Conservation (phyloP, 2,797 vertebrate species). For the Phylloscopus collybita region DNA sequence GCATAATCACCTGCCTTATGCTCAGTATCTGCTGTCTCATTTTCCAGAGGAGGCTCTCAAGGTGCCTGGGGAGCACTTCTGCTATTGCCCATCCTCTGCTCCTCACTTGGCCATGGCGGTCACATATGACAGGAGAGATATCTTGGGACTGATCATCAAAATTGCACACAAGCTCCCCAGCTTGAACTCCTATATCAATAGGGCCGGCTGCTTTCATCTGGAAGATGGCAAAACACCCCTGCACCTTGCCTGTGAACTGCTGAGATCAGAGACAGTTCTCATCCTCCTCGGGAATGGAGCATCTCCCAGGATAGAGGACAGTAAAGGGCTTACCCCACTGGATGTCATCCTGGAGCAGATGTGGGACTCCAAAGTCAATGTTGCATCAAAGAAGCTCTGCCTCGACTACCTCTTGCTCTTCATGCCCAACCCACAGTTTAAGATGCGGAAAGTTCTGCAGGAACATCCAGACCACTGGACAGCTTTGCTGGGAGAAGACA, state of each 20-base stretch:
- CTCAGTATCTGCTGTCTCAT: conserved; percentile 83
- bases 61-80: conserved; percentile 85
- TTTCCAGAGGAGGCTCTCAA: conserved; percentile 84
- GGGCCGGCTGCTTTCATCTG: conserved; percentile 78
- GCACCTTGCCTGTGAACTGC: conserved; percentile 87
- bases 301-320: conserved; percentile 82
- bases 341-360: conserved; percentile 86
- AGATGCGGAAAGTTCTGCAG: conserved; percentile 78
- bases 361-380: conserved; percentile 76
- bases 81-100: conserved; percentile 83
- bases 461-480: conserved; percentile 81
- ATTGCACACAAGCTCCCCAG: conserved; percentile 79
- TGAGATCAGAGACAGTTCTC: conserved; percentile 82
- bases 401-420: conserved; percentile 87
- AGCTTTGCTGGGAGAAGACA: conserved; percentile 82
- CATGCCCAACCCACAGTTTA: conserved; percentile 81
- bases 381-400: conserved; percentile 79
- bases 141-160: conserved; percentile 85
- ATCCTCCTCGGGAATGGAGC: conserved; percentile 85
- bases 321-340: conserved; percentile 82
- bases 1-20: conserved; percentile 87
- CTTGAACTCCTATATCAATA: conserved; percentile 77
- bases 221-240: conserved; percentile 85
- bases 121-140: conserved; percentile 85
- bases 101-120: conserved; percentile 87